A percentile compares a stretch with the other conserved stretches of the same genome.
These are phyloP conservation scores for Drosophila nebulosa DNA, from an alignment of 1,140 invertebrate species.

Conservation along the genomic window DNA sequence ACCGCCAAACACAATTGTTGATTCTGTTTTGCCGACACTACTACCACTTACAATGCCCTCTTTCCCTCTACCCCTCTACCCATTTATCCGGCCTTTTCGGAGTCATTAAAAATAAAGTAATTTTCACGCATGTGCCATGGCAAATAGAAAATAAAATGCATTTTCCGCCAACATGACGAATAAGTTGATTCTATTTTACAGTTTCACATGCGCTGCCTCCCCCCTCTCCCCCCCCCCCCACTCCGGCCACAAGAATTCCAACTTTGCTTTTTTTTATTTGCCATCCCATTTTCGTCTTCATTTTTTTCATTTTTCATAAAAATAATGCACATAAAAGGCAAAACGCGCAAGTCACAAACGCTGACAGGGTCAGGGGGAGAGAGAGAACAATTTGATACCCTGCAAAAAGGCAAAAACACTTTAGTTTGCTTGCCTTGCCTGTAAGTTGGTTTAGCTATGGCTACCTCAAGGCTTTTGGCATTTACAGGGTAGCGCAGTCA, in stretches of 20 bases:
- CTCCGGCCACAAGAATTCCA: no score
- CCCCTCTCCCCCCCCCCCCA: not conserved
- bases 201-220: slow-evolving; percentile 43
- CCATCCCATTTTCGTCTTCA: no score
- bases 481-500: slow-evolving; percentile 24
- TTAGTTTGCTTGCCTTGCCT: no score
- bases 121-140: slow-evolving; percentile 73
- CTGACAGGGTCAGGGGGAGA: not conserved
- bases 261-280: no score
- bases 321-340: slow-evolving; percentile 23
- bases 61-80: not conserved
- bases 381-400: slow-evolving; percentile 34
- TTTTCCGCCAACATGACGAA: slow-evolving; percentile 75
- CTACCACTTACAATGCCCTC: not conserved
- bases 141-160: slow-evolving; percentile 73
- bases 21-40: not conserved
- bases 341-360: slow-evolving; percentile 23
- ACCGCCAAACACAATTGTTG: not conserved
- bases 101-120: slow-evolving; percentile 77
- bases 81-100: slow-evolving; percentile 7
- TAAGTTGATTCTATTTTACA: slow-evolving; percentile 75
- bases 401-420: not conserved
- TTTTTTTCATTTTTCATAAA: slow-evolving; percentile 30
- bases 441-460: no score
- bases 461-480: not conserved